Percentiles rank a stretch among this genome's conserved stretches.
These are phyloP conservation scores for Syngnathus typhle DNA, from an alignment of 2,113 vertebrate species.

Conservation along the genomic window DNA sequence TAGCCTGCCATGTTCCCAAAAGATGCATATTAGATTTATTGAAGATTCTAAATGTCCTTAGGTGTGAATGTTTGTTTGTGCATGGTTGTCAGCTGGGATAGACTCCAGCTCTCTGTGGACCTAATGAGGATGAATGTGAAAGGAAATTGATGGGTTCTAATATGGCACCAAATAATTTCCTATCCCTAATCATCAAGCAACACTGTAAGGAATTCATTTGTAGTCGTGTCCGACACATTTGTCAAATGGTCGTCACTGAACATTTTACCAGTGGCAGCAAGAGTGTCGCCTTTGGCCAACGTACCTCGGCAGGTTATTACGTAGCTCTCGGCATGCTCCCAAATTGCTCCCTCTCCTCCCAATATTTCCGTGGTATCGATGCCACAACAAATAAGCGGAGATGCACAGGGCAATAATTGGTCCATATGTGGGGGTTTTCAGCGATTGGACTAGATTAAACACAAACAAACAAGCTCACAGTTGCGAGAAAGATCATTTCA, in stretches of 20 bases:
- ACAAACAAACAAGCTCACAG: neutral
- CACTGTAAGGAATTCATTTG: slow-evolving; percentile 21
- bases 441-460: neutral
- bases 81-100: no score
- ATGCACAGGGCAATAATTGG: slow-evolving; percentile 14
- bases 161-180: slow-evolving; percentile 23
- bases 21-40: no score
- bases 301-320: slow-evolving; percentile 68
- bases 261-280: slow-evolving; percentile 37
- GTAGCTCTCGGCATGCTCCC: slow-evolving; percentile 52
- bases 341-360: slow-evolving; percentile 40
- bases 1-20: no score
- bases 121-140: neutral
- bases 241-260: slow-evolving; percentile 39
- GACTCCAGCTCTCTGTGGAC: neutral
- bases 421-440: neutral
- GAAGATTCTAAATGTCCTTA: no score
- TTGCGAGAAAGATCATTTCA: neutral
- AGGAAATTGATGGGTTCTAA: slow-evolving; percentile 5
- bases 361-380: slow-evolving; percentile 46
- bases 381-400: slow-evolving; percentile 52
- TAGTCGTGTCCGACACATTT: slow-evolving; percentile 30
- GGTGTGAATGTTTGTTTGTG: no score
- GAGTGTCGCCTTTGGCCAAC: slow-evolving; percentile 45
- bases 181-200: slow-evolving; percentile 11